Evolutionary conservation across 2,888 invertebrate genomes (phyloP).

Genomic region (Noctua comes): DNA sequence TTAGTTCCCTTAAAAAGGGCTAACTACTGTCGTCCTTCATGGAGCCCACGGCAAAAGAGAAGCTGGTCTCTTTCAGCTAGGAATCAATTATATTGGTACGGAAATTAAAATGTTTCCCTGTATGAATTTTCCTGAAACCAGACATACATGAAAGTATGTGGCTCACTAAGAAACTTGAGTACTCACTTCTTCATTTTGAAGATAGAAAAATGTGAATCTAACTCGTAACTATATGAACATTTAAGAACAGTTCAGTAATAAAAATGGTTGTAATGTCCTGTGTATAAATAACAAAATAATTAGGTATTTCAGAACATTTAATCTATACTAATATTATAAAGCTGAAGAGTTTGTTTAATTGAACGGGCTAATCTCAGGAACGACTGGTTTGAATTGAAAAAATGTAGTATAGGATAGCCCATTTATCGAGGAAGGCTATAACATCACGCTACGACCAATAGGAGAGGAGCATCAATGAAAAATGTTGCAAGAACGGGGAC

Average conservation of each 20-base stretch:
- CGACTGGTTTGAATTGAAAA: too few relatives aligned
- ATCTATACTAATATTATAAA: too few relatives aligned
- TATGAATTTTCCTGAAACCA: not conserved
- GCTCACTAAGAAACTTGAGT: not conserved
- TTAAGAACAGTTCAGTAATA: not conserved
- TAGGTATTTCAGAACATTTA: not conserved
- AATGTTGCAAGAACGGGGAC: too few relatives aligned
- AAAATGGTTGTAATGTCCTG: not conserved
- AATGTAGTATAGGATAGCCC: too few relatives aligned
- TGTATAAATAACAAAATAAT: not conserved
- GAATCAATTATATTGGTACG: conserved; percentile 1
- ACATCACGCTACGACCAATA: too few relatives aligned
- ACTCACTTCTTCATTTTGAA: not conserved
- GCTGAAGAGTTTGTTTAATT: too few relatives aligned
- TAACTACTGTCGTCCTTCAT: not conserved
- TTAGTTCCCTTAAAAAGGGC: not conserved
- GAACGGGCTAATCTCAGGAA: too few relatives aligned
- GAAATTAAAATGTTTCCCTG: not conserved
- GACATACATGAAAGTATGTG: conserved; percentile 1
- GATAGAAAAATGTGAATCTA: too few relatives aligned
- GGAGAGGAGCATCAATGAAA: too few relatives aligned
- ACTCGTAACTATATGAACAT: too few relatives aligned
- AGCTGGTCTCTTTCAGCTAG: not conserved
- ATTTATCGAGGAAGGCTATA: too few relatives aligned
- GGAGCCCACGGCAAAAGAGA: not conserved